Evolutionary conservation across 1,140 invertebrate genomes (phyloP), one percentile per base, ranked within the genome.

Genomic region (Drosophila chauvacae): DNA sequence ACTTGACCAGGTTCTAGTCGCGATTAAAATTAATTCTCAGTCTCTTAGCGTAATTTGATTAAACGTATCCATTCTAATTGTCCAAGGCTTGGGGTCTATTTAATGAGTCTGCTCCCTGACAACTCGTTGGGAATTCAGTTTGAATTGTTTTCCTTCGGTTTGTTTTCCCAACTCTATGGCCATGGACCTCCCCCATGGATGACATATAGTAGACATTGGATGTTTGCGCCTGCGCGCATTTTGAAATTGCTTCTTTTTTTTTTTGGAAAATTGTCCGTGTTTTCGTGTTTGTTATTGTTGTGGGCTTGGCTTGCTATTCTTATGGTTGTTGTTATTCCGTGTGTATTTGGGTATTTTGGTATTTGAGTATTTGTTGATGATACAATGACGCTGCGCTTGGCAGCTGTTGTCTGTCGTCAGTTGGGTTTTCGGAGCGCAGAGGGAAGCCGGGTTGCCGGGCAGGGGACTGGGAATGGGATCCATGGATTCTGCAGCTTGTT

Each of bases 321-420:
- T 82, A 60, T 73, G 85, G 70, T 71, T 88, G 73, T 53, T 70
- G 63, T 30, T 51, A 45, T 80, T 87, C 56, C 62, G 61, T 69
- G 60, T 64, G 56, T 55, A 28, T 59, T 20, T 80, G 37, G 61
- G 37, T 76, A 55, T 78, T 50, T 81, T 45, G 57, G 53, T 56
- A 44, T 79, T 48, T 60, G 58, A 74, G 42, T 83, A 56, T 85
- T 83, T 88, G 78, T 77, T 80, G 88, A 85, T 88, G 84, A 91
- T 85, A 86, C 88, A 91, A 91, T 91, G 90, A 90, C 84, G 70
- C 85, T 91, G 81, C 81, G 71, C 76, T 86, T 88, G 88, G 90
- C 90, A 91, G 90, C 90, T 91, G 90, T 85, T 88, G 81, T 77
- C 85, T 73, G 63, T 70, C 64, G 48, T 61, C 76, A 30, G 50